Conservation (phyloP, 2,888 invertebrate genomes). For the Amblyjoppa fuscipennis region DNA sequence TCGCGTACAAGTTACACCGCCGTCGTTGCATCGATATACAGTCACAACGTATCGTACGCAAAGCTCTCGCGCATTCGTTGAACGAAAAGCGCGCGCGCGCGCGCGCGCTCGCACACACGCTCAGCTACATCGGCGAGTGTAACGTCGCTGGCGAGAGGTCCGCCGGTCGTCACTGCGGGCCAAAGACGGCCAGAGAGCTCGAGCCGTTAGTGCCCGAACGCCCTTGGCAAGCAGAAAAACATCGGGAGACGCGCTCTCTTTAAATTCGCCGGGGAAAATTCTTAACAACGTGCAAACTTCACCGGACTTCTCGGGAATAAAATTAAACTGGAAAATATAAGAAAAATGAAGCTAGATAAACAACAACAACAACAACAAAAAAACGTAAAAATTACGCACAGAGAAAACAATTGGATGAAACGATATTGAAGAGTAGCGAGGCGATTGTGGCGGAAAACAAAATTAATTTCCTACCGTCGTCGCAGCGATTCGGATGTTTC, state of each 20-base stretch:
- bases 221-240: constrained; percentile 20
- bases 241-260: constrained; percentile 12
- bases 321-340: constrained; percentile 21
- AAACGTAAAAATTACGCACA: neutral
- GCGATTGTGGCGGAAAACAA: constrained; percentile 22
- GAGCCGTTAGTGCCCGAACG: constrained; percentile 58
- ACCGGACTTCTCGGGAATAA: constrained; percentile 13
- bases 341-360: neutral
- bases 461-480: neutral
- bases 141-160: constrained; percentile 63
- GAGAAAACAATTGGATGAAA: neutral
- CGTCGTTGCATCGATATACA: neutral
- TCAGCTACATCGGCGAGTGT: constrained; percentile 27
- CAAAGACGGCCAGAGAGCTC: constrained; percentile 70
- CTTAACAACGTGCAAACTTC: neutral
- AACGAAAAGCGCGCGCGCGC: neutral
- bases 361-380: neutral
- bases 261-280: neutral
- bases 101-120: constrained; percentile 18
- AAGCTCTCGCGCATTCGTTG: neutral
- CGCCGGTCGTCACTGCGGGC: constrained; percentile 76
- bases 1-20: constrained; percentile 21
- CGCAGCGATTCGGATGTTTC: neutral
- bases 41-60: neutral
- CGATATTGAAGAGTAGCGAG: constrained; percentile 15